A percentile compares a stretch with the other conserved stretches of the same genome.
These are phyloP conservation scores for Fukomys damarensis DNA, from an alignment of 2,113 vertebrate genomes.

Conservation along the genomic window DNA sequence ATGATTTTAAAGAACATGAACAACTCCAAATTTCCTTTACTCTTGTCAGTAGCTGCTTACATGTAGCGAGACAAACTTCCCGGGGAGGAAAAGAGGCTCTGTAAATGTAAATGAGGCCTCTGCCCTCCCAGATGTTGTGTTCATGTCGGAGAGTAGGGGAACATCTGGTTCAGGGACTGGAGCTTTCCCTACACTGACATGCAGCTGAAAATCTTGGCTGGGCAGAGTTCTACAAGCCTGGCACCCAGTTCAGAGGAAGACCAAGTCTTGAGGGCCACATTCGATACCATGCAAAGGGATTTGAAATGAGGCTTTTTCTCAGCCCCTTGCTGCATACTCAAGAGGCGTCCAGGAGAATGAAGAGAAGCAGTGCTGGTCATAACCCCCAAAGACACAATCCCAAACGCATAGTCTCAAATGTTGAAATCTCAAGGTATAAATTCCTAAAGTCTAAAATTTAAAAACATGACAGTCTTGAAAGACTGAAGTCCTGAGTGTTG, in stretches of 20 bases:
- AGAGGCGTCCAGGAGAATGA: neutral
- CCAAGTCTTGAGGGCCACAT: neutral
- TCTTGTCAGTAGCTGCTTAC: neutral
- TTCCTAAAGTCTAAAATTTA: neutral
- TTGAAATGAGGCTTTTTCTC: neutral
- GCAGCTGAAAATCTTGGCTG: neutral
- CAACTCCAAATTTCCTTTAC: constrained; percentile 6
- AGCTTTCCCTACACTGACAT: neutral
- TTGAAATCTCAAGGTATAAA: neutral
- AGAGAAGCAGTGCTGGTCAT: neutral
- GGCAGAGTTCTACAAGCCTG: neutral
- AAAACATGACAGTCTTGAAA: neutral
- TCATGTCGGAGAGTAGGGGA: neutral
- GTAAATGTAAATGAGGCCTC: neutral
- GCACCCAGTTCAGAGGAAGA: neutral
- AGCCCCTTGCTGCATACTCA: neutral
- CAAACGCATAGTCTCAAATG: neutral
- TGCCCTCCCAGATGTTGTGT: neutral
- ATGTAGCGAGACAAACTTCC: neutral
- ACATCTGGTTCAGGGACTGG: neutral
- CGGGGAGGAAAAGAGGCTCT: neutral
- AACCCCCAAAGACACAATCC: neutral
- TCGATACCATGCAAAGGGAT: neutral
- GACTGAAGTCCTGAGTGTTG: neutral
- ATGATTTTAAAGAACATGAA: constrained; percentile 26